Evolutionary conservation across 2,113 vertebrate species (phyloP).

Genomic region (Anhinga rufa): DNA sequence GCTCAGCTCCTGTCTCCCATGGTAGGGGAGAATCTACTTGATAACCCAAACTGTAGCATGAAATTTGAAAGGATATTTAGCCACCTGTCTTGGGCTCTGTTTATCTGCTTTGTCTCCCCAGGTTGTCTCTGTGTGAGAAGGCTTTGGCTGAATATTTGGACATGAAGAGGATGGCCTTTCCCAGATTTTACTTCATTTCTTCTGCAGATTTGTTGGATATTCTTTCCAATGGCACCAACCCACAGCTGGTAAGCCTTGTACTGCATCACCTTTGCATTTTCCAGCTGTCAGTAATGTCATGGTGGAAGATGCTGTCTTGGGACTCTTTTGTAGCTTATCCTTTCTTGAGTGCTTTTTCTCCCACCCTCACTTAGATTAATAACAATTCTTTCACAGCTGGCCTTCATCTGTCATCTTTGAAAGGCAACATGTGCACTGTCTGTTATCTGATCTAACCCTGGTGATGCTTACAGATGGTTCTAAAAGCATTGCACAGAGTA

Average conservation of each 20-base stretch:
- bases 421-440: background rate
- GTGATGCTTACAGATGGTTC: background rate
- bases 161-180: conserved; percentile 90
- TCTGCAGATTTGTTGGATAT: conserved; percentile 95
- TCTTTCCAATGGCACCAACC: conserved; percentile 90
- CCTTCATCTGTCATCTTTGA: background rate
- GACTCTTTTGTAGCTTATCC: background rate
- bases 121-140: conserved; percentile 91
- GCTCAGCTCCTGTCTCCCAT: background rate
- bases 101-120: conserved; percentile 55
- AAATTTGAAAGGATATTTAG: background rate
- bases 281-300: background rate
- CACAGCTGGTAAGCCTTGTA: conserved; percentile 71
- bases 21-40: background rate
- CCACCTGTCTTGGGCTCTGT: background rate
- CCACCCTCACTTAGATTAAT: background rate
- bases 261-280: background rate
- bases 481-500: background rate
- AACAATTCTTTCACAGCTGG: background rate
- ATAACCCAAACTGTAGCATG: background rate
- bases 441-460: background rate
- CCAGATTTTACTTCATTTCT: conserved; percentile 96
- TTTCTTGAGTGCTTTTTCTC: background rate
- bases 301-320: background rate
- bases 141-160: conserved; percentile 93